Evolutionary conservation across 1,140 invertebrate genomes (phyloP).

Genomic region (Tachypleus tridentatus): DNA sequence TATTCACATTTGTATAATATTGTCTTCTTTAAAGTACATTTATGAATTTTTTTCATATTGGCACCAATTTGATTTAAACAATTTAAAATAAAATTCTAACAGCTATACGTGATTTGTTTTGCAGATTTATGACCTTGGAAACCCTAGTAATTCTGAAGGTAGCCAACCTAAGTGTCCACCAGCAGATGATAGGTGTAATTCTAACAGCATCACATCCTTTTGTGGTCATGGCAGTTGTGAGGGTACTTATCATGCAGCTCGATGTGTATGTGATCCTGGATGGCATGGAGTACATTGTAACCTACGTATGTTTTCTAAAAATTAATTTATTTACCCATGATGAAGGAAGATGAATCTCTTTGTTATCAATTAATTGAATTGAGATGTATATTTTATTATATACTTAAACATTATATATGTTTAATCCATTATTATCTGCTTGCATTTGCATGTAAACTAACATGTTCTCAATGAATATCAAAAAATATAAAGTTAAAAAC

Average conservation of each 20-base stretch:
- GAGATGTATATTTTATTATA: too few relatives aligned
- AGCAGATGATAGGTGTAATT: slow-evolving; percentile 22
- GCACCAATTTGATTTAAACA: neutral
- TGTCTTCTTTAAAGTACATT: too few relatives aligned
- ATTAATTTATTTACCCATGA: neutral
- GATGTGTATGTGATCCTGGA: slow-evolving; percentile 83
- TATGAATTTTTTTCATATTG: too few relatives aligned
- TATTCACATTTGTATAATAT: too few relatives aligned
- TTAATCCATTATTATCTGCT: too few relatives aligned
- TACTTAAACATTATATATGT: too few relatives aligned
- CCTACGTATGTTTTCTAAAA: slow-evolving; percentile 29
- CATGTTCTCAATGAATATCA: too few relatives aligned
- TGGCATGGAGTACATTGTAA: slow-evolving; percentile 79
- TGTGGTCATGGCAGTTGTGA: slow-evolving; percentile 70
- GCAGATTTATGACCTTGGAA: slow-evolving; percentile 33
- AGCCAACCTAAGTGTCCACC: slow-evolving; percentile 24
- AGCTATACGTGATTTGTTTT: slow-evolving; percentile 2
- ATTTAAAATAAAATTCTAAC: neutral
- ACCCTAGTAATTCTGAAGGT: slow-evolving; percentile 22
- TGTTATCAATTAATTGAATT: too few relatives aligned
- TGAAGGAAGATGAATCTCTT: too few relatives aligned
- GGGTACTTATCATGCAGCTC: slow-evolving; percentile 70
- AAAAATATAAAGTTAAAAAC: too few relatives aligned
- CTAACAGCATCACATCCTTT: slow-evolving; percentile 15
- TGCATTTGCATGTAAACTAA: too few relatives aligned